phyloP scores from a whole-genome alignment of 1,140 invertebrate species.

The Triops longicaudatus region DNA sequence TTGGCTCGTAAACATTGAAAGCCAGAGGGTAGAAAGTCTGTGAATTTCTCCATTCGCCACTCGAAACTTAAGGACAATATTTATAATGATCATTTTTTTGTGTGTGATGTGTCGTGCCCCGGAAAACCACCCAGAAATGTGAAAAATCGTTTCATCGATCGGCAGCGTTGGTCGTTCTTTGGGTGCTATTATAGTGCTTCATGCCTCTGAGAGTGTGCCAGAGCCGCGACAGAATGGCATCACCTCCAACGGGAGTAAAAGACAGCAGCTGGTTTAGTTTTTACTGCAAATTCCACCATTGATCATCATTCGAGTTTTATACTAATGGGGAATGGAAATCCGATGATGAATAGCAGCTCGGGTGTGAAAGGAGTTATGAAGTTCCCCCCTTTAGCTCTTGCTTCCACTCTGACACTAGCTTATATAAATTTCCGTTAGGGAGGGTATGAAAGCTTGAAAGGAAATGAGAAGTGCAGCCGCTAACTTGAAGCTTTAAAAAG shows the following conservation, averaged over 20 bases:
- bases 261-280: conserved; percentile 7
- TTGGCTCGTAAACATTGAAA: too few species aligned
- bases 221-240: background rate
- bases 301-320: conserved; percentile 13
- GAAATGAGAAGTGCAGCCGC: conserved; percentile 5
- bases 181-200: background rate
- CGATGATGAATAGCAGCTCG: conserved; percentile 14
- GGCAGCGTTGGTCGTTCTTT: background rate
- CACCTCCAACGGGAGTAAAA: background rate
- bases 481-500: background rate
- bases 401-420: background rate
- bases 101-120: background rate
- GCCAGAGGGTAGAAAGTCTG: background rate
- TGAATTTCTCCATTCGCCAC: background rate
- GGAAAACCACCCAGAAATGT: background rate
- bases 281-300: background rate
- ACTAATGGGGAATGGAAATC: conserved; percentile 12
- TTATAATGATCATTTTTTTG: background rate
- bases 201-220: background rate
- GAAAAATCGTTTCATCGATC: conserved; percentile 3
- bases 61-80: background rate
- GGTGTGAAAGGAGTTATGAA: background rate
- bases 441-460: background rate
- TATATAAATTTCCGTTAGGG: conserved; percentile 8
- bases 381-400: background rate